These are phyloP conservation scores for Bungarus multicinctus DNA, from an alignment of 2,113 vertebrate species.

Conservation along the genomic window DNA sequence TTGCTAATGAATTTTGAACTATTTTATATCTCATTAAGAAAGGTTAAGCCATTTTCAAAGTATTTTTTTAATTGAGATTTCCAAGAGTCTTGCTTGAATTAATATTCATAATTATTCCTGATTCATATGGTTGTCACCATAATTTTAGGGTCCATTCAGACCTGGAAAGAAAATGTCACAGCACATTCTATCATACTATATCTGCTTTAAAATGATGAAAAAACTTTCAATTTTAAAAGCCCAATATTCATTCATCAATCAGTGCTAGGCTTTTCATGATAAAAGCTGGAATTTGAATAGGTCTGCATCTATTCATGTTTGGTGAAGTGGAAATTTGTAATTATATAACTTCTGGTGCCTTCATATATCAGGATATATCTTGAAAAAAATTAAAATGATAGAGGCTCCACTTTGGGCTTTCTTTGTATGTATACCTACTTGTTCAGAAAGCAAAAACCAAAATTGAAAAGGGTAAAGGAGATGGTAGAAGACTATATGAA, in stretches of 20 bases:
- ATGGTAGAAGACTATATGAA: background rate
- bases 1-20: slow-evolving; percentile 11
- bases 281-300: background rate
- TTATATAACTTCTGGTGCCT: background rate
- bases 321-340: background rate
- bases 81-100: slow-evolving; percentile 20
- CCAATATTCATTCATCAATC: background rate
- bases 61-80: slow-evolving; percentile 13
- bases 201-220: background rate
- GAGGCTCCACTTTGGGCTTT: background rate
- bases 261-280: background rate
- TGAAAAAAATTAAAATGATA: background rate
- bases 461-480: background rate
- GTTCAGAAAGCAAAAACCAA: background rate
- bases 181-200: slow-evolving; percentile 1
- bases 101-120: slow-evolving; percentile 27
- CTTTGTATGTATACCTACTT: background rate
- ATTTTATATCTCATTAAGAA: slow-evolving; percentile 24
- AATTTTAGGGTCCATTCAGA: slow-evolving; percentile 16
- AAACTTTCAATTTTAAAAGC: background rate
- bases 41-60: slow-evolving; percentile 12
- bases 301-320: background rate
- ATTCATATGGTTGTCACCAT: slow-evolving; percentile 28
- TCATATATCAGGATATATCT: background rate
- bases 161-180: slow-evolving; percentile 13